A percentile compares a stretch with the other conserved stretches of the same genome.
phyloP scores from a whole-genome alignment of 2,888 invertebrate genomes.

The Athalia cordata region DNA sequence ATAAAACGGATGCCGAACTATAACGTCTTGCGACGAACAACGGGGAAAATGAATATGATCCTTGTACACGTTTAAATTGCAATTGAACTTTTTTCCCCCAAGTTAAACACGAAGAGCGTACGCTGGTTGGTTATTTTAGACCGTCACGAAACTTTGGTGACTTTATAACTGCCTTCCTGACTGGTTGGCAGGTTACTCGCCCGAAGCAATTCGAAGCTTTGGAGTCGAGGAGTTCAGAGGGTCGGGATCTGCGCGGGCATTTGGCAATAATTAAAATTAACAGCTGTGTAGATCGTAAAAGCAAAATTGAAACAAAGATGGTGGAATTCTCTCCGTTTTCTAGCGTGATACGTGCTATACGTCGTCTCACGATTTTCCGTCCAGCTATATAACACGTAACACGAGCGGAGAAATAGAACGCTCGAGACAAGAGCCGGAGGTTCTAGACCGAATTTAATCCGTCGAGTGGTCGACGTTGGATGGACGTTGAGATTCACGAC shows the following conservation, averaged over 20 bases:
- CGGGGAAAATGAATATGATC: too few species aligned
- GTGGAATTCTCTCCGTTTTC: neutral
- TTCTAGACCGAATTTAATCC: slow-evolving; percentile 28
- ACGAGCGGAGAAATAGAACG: neutral
- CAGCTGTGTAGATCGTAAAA: slow-evolving; percentile 35
- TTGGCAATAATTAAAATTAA: slow-evolving; percentile 36
- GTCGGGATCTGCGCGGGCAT: neutral
- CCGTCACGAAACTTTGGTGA: too few species aligned
- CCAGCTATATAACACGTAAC: neutral
- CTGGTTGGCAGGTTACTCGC: too few species aligned
- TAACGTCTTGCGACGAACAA: too few species aligned
- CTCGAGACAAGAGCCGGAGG: slow-evolving; percentile 21
- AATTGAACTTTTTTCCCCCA: too few species aligned
- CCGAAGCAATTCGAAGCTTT: too few species aligned
- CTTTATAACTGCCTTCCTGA: too few species aligned
- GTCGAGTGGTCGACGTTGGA: slow-evolving; percentile 35
- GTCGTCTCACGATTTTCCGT: neutral
- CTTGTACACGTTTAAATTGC: too few species aligned
- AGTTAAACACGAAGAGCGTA: too few species aligned
- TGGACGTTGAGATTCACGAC: slow-evolving; percentile 18
- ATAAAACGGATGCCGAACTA: too few species aligned
- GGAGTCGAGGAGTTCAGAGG: neutral
- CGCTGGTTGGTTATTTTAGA: too few species aligned
- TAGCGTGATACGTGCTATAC: neutral
- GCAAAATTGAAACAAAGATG: slow-evolving; percentile 34